A percentile compares a stretch with the other conserved stretches of the same genome.
These are phyloP conservation scores for Doris montereyensis DNA, from an alignment of 2,888 invertebrate genomes.

Conservation along the genomic window DNA sequence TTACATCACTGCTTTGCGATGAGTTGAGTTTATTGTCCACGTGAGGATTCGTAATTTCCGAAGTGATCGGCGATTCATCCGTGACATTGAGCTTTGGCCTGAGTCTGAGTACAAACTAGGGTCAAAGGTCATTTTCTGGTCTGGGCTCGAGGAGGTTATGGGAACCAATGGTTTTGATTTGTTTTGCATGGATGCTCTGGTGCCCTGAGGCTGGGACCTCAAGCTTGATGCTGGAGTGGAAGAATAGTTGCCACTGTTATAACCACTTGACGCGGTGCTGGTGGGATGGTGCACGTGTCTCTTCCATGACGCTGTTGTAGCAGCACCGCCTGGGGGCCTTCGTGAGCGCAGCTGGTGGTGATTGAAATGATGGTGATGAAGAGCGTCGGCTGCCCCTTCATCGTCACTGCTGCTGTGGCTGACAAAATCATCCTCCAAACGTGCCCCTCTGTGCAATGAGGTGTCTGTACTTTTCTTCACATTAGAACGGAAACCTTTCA, in stretches of 20 bases:
- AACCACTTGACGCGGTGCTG: conserved; percentile 21
- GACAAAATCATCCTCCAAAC: conserved; percentile 64
- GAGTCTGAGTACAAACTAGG: conserved; percentile 37
- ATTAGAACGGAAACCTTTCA: conserved; percentile 35
- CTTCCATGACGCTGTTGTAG: background rate
- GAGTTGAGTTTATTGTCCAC: background rate
- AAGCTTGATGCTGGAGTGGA: background rate
- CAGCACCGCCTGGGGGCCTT: background rate
- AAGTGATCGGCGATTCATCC: conserved; percentile 59
- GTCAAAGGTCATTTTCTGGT: conserved; percentile 40
- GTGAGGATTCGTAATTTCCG: conserved; percentile 55
- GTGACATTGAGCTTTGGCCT: background rate
- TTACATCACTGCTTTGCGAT: background rate
- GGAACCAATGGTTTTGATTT: conserved; percentile 17
- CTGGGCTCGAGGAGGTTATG: conserved; percentile 40
- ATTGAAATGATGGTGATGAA: conserved; percentile 9
- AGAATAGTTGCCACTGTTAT: conserved; percentile 20
- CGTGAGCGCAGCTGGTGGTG: background rate
- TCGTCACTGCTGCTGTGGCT: conserved; percentile 56
- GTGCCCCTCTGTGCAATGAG: conserved; percentile 52
- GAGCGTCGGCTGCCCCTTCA: conserved; percentile 40
- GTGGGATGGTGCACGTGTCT: background rate
- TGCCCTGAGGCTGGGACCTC: background rate
- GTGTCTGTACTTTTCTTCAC: conserved; percentile 40
- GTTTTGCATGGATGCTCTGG: background rate